Evolutionary conservation across 2,113 vertebrate species (phyloP), one percentile per base, ranked within the genome.

Genomic region (Willisornis vidua): DNA sequence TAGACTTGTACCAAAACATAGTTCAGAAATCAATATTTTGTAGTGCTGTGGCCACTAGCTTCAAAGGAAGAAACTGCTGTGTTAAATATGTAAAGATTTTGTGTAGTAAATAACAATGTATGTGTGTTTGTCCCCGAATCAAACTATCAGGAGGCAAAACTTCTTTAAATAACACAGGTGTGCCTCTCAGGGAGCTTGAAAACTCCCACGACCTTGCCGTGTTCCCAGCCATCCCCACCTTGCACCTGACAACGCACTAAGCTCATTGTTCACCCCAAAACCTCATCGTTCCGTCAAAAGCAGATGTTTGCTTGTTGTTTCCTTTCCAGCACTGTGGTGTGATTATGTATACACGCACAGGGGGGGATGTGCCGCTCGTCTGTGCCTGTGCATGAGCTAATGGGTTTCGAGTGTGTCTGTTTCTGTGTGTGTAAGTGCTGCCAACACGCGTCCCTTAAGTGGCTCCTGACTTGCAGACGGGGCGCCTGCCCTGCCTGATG

Each of bases 201-300:
- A 39, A 10, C 49, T 33, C 54, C 62, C 62, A 5, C 51, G 87
- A 43, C 66, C 37, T 79, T 58, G 33, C 78, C 6, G 0, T 1
- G 45, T 49, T 93, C 59, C 17, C n/a, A 22, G 24, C 45, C 19
- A 0, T 3, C 4, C 3, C 41, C 41, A 9, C 23, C 46, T 11
- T 3, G 48, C 74, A 7, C 15, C 58, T 18, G 70, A 51, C 31
- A 1, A 8, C 19, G 17, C 33, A 19, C 5, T 2, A 28, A 65
- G 65, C 81, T 31, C 2, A 0, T 6, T 18, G 29, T 3, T 26
- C 31, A 1, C 24, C 2, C 39, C 63, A 2, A 18, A 9, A 62
- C n/a, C 80, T 54, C 5, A 1, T 74, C 23, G 4, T 49, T 46
- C 75, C 0, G 2, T 4, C 3, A 3, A 3, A 45, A 10, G 62